Evolutionary conservation across 2,113 vertebrate genomes (phyloP).

Genomic region (Engystomops pustulosus): DNA sequence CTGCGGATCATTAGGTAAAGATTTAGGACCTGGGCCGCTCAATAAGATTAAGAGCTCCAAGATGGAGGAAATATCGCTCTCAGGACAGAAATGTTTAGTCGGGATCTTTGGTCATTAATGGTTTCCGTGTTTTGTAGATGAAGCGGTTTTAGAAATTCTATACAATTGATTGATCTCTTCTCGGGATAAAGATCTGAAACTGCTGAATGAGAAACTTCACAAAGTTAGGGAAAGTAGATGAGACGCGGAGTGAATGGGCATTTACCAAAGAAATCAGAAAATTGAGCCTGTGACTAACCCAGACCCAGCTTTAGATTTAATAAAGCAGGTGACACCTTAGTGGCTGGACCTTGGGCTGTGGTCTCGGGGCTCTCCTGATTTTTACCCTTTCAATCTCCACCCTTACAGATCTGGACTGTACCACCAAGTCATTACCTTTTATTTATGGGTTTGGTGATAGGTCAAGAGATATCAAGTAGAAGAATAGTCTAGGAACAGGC

Average conservation of each 20-base stretch:
- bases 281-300: too few relatives aligned
- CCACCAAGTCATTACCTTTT: too few relatives aligned
- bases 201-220: neutral
- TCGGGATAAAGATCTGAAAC: neutral
- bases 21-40: neutral
- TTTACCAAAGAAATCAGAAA: neutral
- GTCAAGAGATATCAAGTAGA: too few relatives aligned
- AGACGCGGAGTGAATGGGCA: neutral
- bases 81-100: neutral
- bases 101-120: neutral
- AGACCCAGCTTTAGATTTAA: too few relatives aligned
- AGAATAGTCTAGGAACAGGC: too few relatives aligned
- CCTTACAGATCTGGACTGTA: too few relatives aligned
- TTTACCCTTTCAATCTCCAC: too few relatives aligned
- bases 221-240: neutral
- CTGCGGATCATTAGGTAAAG: slow-evolving; percentile 2
- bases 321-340: too few relatives aligned
- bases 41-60: neutral
- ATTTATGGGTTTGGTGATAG: too few relatives aligned
- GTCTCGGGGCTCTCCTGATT: too few relatives aligned
- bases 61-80: neutral
- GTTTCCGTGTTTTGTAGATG: neutral
- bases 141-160: neutral
- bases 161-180: neutral
- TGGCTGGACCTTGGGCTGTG: too few relatives aligned